Conservation (phyloP, 2,888 invertebrate genomes). For the Eudasyphora cyanicolor region DNA sequence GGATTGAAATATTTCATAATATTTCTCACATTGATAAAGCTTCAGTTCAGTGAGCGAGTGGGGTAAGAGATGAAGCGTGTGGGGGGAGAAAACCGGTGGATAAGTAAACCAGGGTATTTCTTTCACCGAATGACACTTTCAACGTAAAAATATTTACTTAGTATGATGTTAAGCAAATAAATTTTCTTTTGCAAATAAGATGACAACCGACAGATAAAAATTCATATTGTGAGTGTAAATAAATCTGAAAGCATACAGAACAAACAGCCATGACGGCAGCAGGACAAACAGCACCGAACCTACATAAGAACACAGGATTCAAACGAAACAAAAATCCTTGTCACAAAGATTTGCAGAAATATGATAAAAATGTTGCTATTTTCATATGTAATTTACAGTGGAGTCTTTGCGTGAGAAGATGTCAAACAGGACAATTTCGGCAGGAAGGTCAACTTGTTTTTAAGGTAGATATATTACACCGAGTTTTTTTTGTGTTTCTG, state of each 20-base stretch:
- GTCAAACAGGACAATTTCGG: too few relatives aligned
- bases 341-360: constrained; percentile 52
- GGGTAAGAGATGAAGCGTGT: not conserved
- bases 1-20: constrained; percentile 29
- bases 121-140: constrained; percentile 25
- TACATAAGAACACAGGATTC: too few relatives aligned
- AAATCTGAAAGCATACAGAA: not conserved
- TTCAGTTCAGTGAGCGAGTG: not conserved
- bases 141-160: constrained; percentile 29
- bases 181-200: constrained; percentile 62
- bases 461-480: too few relatives aligned
- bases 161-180: constrained; percentile 55
- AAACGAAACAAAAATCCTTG: constrained; percentile 50
- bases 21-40: not conserved
- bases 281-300: too few relatives aligned
- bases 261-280: too few relatives aligned
- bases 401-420: too few relatives aligned
- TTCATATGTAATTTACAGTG: too few relatives aligned
- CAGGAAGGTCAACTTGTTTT: too few relatives aligned
- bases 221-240: constrained; percentile 47
- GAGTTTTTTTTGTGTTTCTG: too few relatives aligned
- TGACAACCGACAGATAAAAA: constrained; percentile 60
- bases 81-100: not conserved
- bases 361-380: constrained; percentile 6
- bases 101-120: not conserved